A percentile compares a stretch with the other conserved stretches of the same genome.
Evolutionary conservation across 1,140 invertebrate species (phyloP).

Genomic region (Diabrotica undecimpunctata): DNA sequence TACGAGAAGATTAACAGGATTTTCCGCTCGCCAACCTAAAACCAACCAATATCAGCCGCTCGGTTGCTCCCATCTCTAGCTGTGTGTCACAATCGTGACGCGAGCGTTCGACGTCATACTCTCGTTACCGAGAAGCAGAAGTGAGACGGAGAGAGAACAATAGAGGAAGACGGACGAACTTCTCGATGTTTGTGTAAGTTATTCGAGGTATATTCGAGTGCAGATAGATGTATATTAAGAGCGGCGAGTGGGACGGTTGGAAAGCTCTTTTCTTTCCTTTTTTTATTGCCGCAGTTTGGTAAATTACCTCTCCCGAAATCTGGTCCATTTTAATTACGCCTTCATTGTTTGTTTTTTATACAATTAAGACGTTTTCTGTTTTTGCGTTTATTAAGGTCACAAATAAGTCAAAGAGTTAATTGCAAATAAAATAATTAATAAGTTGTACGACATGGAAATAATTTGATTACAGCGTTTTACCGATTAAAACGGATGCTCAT

Average conservation of each 20-base stretch:
- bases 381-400: background rate
- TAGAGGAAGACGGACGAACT: conserved; percentile 8
- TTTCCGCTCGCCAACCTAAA: too few relatives aligned
- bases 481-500: too few relatives aligned
- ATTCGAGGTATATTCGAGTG: conserved; percentile 2
- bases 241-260: background rate
- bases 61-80: background rate
- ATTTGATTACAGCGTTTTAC: too few relatives aligned
- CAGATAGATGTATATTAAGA: conserved; percentile 2
- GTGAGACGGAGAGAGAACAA: conserved; percentile 7
- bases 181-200: conserved; percentile 2
- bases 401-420: too few relatives aligned
- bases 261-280: background rate
- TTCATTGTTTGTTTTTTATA: background rate
- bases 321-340: background rate
- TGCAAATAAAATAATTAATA: too few relatives aligned
- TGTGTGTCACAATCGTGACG: conserved; percentile 17
- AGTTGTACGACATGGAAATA: too few relatives aligned
- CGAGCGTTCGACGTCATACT: conserved; percentile 14
- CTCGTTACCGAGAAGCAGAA: conserved; percentile 11
- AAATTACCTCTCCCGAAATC: background rate
- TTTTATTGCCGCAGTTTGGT: background rate
- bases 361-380: background rate
- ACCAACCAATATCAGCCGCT: background rate
- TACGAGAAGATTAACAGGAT: too few relatives aligned